Evolutionary conservation across 2,797 vertebrate genomes (phyloP).

Genomic region (Alca torda): DNA sequence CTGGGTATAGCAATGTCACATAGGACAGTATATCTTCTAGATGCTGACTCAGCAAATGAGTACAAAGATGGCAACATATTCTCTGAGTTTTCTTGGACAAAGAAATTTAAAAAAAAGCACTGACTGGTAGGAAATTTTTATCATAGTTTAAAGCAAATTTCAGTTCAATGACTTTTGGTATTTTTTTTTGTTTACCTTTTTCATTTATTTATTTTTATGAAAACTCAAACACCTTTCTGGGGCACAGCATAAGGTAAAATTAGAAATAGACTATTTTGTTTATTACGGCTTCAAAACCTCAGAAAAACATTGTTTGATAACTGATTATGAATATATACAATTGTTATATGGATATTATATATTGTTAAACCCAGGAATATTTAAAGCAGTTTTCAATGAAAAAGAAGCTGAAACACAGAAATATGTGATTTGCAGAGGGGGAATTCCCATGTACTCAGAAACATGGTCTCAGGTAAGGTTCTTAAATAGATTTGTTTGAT

Average conservation of each 20-base stretch:
- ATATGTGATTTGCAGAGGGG: rapidly evolving
- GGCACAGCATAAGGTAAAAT: neutral
- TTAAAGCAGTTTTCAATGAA: neutral
- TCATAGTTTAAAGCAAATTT: neutral
- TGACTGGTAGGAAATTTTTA: neutral
- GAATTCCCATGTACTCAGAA: neutral
- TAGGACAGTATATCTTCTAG: neutral
- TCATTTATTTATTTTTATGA: neutral
- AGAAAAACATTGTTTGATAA: neutral
- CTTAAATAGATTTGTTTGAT: neutral
- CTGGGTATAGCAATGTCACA: neutral
- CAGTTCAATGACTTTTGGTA: neutral
- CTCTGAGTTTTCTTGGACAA: neutral
- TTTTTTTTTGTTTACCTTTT: neutral
- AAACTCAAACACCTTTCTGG: neutral
- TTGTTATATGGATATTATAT: neutral
- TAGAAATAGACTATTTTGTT: neutral
- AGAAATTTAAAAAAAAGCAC: neutral
- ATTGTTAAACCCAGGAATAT: neutral
- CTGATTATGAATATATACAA: neutral
- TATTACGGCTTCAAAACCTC: neutral
- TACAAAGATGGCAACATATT: neutral
- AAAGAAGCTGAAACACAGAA: neutral
- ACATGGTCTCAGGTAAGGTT: neutral
- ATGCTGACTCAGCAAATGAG: neutral